Base-by-base conservation (phyloP, 2,797 vertebrate genomes). In the Harpagifer antarcticus region DNA sequence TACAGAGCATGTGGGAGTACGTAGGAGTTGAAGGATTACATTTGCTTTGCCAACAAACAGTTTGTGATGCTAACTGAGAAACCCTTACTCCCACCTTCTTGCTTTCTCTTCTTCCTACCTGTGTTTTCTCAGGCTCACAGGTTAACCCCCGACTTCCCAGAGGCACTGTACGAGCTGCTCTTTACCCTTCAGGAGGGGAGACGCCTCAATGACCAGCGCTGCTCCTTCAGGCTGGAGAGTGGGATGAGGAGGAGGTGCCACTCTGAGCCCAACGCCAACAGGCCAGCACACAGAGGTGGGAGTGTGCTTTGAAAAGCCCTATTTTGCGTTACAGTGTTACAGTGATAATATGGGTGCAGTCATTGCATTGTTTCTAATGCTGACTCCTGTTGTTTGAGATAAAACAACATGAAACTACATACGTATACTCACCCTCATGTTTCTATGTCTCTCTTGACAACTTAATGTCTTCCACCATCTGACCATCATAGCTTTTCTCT, bases 151-250 rank as follows among this genome's bases (percentile, higher is more conserved):
- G 95, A 96, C 71, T 96, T 95, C 87, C 95, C 94, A 0, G 95
- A 96, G 2, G 74, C 94, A 0, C 92, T 96, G 76, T 95, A 92
- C 47, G 95, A 96, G 74, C 91, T 96, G 77, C 89, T 96, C 15
- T 95, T 90, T 84, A 86, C 91, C 8, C 55, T 96, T 3, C 95
- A 96, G 87, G 95, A 96, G 82, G 95, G 95, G 15, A 82, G 95
- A 0, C 91, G 95, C 8, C 90, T 96, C 69, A 96, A 96, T 42
- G 95, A 96, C 85, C 95, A 96, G 89, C 95, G 95, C 71, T 96
- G 95, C 90, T 96, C 95, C 49, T 96, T 96, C 89, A 86, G 63
- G 11, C 76, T 93, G 81, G 91, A 94, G 76, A 12, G 53, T 0
- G 86, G 73, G 4, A 43, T 84, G n/a, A 27, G 43, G 23, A 88